Conservation (phyloP, 92 coral and sea anemone genomes). For the Palythoa grandis region DNA sequence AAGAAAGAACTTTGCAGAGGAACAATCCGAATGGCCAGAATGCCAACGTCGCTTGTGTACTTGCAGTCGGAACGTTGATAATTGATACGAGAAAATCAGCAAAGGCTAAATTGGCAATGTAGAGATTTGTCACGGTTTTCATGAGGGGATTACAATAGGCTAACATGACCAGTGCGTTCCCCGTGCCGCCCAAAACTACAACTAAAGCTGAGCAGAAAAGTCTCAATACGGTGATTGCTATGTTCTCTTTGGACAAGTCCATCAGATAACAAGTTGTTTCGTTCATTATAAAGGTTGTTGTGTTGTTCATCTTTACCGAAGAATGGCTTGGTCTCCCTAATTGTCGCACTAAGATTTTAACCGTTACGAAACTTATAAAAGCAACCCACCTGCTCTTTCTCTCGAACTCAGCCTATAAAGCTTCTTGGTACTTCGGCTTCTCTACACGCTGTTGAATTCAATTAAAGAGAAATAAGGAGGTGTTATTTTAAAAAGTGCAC, state of each 20-base stretch:
- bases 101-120: slow-evolving; percentile 84
- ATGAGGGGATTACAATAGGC: slow-evolving; percentile 85
- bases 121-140: slow-evolving; percentile 88
- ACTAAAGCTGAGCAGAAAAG: slow-evolving; percentile 59
- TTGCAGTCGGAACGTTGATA: slow-evolving; percentile 74
- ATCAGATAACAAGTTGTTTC: not conserved
- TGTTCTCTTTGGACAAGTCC: not conserved
- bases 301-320: not conserved
- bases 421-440: too few species aligned
- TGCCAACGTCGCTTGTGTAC: slow-evolving; percentile 48
- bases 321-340: not conserved
- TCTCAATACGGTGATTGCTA: slow-evolving; percentile 8
- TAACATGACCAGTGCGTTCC: slow-evolving; percentile 74
- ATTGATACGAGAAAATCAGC: slow-evolving; percentile 79
- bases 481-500: too few species aligned
- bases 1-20: slow-evolving; percentile 72
- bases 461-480: too few species aligned
- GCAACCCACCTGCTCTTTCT: not conserved
- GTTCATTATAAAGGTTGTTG: not conserved
- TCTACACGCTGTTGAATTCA: too few species aligned
- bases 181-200: slow-evolving; percentile 68
- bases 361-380: not conserved
- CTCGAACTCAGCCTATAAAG: too few species aligned
- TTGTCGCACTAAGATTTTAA: not conserved
- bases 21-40: slow-evolving; percentile 82